phyloP scores from a whole-genome alignment of 2,797 vertebrate species.

The Mionectes olivaceus region DNA sequence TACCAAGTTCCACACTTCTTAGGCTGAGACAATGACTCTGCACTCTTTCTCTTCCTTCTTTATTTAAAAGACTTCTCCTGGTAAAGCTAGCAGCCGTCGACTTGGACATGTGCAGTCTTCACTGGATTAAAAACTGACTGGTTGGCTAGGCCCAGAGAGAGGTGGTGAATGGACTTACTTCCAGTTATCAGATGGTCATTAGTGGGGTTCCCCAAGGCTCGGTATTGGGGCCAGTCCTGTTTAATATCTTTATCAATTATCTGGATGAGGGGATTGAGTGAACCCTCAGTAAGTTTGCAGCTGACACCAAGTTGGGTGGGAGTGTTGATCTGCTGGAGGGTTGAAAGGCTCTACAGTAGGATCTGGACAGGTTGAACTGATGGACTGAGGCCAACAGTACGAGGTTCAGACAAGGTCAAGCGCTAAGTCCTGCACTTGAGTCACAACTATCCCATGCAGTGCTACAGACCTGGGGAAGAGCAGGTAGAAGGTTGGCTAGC shows the following conservation, averaged over 20 bases:
- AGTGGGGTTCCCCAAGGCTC: not conserved
- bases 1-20: not conserved
- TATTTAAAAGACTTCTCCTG: not conserved
- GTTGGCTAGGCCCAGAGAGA: not conserved
- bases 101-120: not conserved
- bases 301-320: not conserved
- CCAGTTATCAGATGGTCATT: not conserved
- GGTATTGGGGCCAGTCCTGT: rapidly evolving
- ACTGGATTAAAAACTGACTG: not conserved
- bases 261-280: rapidly evolving
- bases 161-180: not conserved
- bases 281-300: not conserved
- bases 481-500: not conserved
- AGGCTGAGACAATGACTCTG: not conserved
- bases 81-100: not conserved
- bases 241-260: not conserved
- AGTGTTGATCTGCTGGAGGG: not conserved
- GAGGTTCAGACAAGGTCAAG: not conserved
- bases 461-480: not conserved
- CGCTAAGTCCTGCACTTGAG: not conserved
- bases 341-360: not conserved
- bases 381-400: not conserved
- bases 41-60: not conserved
- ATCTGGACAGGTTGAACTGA: not conserved
- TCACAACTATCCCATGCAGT: not conserved